Evolutionary conservation across 2,113 vertebrate genomes (phyloP), one percentile per base, ranked within the genome.

Genomic region (Ploceus nigricollis): DNA sequence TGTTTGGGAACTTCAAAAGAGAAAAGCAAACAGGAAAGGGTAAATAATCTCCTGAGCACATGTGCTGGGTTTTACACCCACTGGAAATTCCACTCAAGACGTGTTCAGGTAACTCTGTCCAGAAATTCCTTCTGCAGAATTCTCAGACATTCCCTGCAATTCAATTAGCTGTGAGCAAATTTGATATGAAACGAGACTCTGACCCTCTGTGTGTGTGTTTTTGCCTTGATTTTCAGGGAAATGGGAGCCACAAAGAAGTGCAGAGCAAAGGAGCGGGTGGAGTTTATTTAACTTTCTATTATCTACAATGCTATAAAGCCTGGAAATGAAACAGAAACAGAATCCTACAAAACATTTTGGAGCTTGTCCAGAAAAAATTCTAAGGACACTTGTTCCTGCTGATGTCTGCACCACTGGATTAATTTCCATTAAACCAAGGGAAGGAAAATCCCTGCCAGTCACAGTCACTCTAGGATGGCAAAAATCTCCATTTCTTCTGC

Each of bases 241-340:
- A 63, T 40, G n/a, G 50, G 73, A 94, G 82, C 53, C 75, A 68
- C 64, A 90, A 93, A 83, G 84, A 56, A 56, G 47, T 21, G 31
- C 72, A 87, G 88, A 90, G 76, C 47, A 51, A 90, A 92, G 60
- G 64, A 92, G 51, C 0, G 1, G 87, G 69, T 6, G 4, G 53
- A 84, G 88, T 96, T 97, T 96, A 87, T 97, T 94, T 97, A 89
- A 89, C 93, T 95, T 95, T 33, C 24, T 83, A 89, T 72, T 92
- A 86, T 80, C 93, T 94, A 7, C 75, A 45, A 35, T 7, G 30
- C 70, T 53, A 31, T 92, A 93, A 94, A 93, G 88, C 23, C 37
- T 81, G 86, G 85, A 94, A 94, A 92, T 33, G 85, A 92, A 87
- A 13, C 35, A 95, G 93, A 94, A 96, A 90, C 68, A 17, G 64